These are phyloP conservation scores for Sylvietta virens DNA, from an alignment of 2,113 vertebrate genomes.

Conservation along the genomic window DNA sequence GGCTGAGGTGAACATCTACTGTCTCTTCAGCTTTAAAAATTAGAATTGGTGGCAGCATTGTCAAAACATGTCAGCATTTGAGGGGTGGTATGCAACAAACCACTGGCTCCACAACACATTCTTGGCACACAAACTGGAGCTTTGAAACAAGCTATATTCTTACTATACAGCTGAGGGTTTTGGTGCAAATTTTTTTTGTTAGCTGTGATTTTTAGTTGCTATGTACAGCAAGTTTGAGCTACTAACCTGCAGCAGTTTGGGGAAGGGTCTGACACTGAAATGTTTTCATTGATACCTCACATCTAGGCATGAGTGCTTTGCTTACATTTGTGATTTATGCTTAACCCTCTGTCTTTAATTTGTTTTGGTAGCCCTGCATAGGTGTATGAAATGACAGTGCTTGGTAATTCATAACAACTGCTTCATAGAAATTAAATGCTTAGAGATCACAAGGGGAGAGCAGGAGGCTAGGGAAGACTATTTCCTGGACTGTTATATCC, in stretches of 20 bases:
- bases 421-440: not conserved
- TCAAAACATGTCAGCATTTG: constrained; percentile 3
- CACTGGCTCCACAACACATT: not conserved
- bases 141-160: not conserved
- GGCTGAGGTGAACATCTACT: not conserved
- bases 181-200: not conserved
- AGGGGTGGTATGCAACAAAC: not conserved
- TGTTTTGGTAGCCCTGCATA: not conserved
- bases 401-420: not conserved
- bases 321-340: not conserved
- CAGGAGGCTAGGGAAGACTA: not conserved
- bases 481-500: not conserved
- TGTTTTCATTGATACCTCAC: not conserved
- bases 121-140: not conserved
- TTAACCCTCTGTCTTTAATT: not conserved
- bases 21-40: not conserved
- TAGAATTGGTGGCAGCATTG: not conserved
- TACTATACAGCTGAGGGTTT: not conserved
- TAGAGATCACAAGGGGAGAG: not conserved
- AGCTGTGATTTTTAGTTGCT: not conserved
- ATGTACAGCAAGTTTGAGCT: not conserved
- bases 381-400: not conserved
- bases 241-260: not conserved
- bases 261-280: not conserved
- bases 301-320: not conserved